These are phyloP conservation scores for Notechis scutatus DNA, from an alignment of 2,113 vertebrate species.

Conservation along the genomic window DNA sequence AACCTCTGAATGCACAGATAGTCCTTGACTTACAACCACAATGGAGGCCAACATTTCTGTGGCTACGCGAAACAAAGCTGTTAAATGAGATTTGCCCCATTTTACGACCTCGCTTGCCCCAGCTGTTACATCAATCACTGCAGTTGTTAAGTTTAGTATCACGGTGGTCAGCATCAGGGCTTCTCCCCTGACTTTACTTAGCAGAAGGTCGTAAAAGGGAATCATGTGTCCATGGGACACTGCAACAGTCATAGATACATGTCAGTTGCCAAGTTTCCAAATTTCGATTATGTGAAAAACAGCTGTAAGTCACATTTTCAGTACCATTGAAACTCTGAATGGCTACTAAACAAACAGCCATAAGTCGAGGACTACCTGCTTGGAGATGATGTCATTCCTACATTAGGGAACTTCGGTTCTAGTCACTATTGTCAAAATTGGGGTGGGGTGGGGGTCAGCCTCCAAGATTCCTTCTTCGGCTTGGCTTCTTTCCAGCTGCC, in stretches of 20 bases:
- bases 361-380: not conserved
- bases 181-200: not conserved
- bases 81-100: too few relatives aligned
- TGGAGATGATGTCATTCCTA: not conserved
- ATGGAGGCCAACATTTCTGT: not conserved
- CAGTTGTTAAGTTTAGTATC: not conserved
- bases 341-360: not conserved
- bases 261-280: not conserved
- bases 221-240: not conserved
- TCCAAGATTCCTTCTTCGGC: too few relatives aligned
- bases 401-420: too few relatives aligned
- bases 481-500: too few relatives aligned
- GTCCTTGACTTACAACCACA: not conserved
- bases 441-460: not conserved
- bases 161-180: too few relatives aligned
- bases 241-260: not conserved
- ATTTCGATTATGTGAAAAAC: not conserved
- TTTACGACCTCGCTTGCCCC: not conserved
- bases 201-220: not conserved
- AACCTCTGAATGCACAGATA: too few relatives aligned
- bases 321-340: not conserved
- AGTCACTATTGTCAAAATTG: too few relatives aligned
- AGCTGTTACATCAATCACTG: fast-evolving
- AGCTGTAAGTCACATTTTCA: not conserved
- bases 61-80: not conserved